A percentile compares a stretch with the other conserved stretches of the same genome.
Conservation (phyloP, 2,888 invertebrate genomes). For the Meta bourneti region DNA sequence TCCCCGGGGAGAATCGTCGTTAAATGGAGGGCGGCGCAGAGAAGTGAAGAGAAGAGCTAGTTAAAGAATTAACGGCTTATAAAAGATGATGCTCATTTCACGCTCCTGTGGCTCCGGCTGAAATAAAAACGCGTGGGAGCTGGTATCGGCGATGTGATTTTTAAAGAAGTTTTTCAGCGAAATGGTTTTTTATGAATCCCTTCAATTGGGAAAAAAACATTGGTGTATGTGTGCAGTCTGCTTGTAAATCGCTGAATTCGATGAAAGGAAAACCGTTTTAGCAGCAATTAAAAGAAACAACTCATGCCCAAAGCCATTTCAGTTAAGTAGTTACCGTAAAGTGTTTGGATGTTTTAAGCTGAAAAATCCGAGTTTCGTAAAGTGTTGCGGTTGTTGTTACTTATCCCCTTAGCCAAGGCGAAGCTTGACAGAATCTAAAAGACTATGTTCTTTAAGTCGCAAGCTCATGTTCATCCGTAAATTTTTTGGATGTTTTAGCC, state of each 20-base stretch:
- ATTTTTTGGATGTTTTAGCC: too few relatives aligned
- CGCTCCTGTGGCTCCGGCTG: slow-evolving; percentile 1
- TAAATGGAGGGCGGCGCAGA: background rate
- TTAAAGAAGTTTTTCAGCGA: background rate
- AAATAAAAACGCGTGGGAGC: slow-evolving; percentile 25
- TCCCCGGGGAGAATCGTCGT: slow-evolving; percentile 11
- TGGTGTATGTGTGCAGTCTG: background rate
- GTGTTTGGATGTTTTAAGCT: background rate
- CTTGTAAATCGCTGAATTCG: background rate
- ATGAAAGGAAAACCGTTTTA: background rate
- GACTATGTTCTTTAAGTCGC: too few relatives aligned
- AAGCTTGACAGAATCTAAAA: too few relatives aligned
- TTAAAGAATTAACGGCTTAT: slow-evolving; percentile 62
- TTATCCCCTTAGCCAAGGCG: too few relatives aligned
- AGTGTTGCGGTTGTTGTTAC: too few relatives aligned
- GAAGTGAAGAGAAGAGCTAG: slow-evolving; percentile 25
- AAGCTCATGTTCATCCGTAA: too few relatives aligned
- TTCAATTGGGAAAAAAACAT: background rate
- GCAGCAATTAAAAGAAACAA: background rate
- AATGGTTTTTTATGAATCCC: slow-evolving; percentile 7
- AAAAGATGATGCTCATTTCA: slow-evolving; percentile 50
- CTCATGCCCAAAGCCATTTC: background rate
- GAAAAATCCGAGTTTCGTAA: too few relatives aligned
- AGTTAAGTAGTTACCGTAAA: background rate
- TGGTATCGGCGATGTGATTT: slow-evolving; percentile 33